A percentile compares a stretch with the other conserved stretches of the same genome.
phyloP scores from a whole-genome alignment of 1,140 invertebrate genomes.

The Pollicipes pollicipes region DNA sequence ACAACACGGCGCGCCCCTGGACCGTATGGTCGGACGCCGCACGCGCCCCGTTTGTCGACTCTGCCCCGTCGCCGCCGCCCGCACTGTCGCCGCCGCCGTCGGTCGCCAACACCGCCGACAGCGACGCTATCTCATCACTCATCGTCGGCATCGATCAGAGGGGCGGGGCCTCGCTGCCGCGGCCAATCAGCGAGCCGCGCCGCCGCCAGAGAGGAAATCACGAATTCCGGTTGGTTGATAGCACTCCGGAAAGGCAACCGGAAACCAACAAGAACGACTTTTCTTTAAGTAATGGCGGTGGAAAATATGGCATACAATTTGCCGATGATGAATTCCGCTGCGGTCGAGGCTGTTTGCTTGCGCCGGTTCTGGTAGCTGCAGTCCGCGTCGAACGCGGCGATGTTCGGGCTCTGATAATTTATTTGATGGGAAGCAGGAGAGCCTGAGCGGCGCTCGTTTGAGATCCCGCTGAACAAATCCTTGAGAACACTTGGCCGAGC shows the following conservation, averaged over 20 bases:
- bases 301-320: neutral
- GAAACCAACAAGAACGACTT: neutral
- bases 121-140: neutral
- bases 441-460: neutral
- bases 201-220: neutral
- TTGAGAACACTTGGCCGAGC: no score
- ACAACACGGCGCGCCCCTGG: no score
- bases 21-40: no score
- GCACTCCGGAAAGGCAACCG: neutral
- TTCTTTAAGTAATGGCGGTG: slow-evolving; percentile 1
- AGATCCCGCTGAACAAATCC: no score
- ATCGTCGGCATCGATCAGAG: neutral
- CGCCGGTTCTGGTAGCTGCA: no score
- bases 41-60: no score
- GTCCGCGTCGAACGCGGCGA: neutral
- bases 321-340: neutral
- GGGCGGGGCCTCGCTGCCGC: neutral
- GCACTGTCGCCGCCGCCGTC: neutral
- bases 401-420: neutral
- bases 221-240: neutral
- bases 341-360: neutral
- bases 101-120: no score
- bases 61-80: neutral
- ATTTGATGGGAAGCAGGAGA: neutral
- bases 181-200: neutral